phyloP scores from a whole-genome alignment of 2,797 vertebrate genomes.

The Propithecus perrieri region DNA sequence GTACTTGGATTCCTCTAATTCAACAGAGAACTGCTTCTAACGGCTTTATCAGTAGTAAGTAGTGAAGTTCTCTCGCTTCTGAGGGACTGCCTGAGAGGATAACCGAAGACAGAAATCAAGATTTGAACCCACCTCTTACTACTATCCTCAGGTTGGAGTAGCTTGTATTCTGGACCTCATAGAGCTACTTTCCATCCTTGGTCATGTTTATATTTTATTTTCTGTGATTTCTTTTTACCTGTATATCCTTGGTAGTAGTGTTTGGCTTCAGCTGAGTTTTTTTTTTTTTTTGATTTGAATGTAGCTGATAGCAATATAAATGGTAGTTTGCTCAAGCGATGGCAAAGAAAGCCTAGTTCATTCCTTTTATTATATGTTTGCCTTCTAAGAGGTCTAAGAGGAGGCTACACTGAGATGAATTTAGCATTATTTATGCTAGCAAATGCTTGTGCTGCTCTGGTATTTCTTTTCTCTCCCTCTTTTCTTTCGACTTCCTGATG shows the following conservation, averaged over 20 bases:
- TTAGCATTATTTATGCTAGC: neutral
- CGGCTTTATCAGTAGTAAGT: neutral
- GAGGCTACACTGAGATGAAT: neutral
- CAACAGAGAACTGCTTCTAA: neutral
- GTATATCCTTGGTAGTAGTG: neutral
- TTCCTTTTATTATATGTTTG: slow-evolving; percentile 1
- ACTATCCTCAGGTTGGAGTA: neutral
- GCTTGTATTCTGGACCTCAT: neutral
- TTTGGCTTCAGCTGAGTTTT: neutral
- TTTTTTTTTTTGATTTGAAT: slow-evolving; percentile 1
- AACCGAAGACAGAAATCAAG: neutral
- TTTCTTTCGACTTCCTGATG: neutral
- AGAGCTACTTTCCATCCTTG: neutral
- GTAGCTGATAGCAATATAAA: neutral
- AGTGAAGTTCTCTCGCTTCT: neutral
- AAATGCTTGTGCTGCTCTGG: neutral
- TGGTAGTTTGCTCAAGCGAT: neutral
- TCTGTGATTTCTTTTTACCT: neutral
- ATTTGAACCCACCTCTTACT: neutral
- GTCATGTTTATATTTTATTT: slow-evolving; percentile 24
- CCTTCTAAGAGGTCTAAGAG: neutral
- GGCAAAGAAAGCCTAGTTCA: neutral
- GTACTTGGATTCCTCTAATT: neutral
- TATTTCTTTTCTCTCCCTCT: neutral
- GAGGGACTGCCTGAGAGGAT: neutral